These are phyloP conservation scores for Agrypnus murinus DNA, from an alignment of 2,888 invertebrate genomes.

Conservation along the genomic window DNA sequence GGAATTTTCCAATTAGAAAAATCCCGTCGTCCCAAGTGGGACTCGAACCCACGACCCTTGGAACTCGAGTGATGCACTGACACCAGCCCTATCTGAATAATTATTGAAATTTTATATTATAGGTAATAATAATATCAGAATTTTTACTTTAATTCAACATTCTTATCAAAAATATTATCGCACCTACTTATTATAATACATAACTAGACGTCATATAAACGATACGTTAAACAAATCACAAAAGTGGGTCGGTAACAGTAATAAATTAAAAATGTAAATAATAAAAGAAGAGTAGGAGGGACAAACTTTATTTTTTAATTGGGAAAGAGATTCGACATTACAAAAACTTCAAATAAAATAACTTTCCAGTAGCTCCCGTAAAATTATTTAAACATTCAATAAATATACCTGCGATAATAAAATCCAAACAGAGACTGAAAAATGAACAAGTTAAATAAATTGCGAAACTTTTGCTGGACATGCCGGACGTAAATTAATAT, in stretches of 20 bases:
- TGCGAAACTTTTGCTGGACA: slow-evolving; percentile 24
- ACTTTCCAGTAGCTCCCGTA: neutral
- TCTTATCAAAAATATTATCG: no score
- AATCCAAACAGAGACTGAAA: neutral
- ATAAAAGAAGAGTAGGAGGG: no score
- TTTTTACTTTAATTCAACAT: no score
- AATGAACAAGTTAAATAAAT: slow-evolving; percentile 4
- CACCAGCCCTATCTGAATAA: no score
- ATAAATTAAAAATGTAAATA: slow-evolving; percentile 22
- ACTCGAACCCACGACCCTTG: no score
- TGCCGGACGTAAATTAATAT: slow-evolving; percentile 32
- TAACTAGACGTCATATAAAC: neutral
- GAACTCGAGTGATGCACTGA: no score
- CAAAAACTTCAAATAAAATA: neutral
- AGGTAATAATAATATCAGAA: no score
- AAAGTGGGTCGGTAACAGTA: slow-evolving; percentile 23
- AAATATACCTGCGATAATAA: slow-evolving; percentile 27
- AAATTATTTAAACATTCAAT: slow-evolving; percentile 10
- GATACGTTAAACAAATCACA: slow-evolving; percentile 18
- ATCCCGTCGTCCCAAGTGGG: no score
- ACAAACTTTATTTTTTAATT: neutral
- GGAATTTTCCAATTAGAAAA: no score
- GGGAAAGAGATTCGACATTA: neutral
- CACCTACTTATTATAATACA: no score
- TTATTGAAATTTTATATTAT: no score